Conservation (phyloP, 1,140 invertebrate species). For the Papilio polytes region DNA sequence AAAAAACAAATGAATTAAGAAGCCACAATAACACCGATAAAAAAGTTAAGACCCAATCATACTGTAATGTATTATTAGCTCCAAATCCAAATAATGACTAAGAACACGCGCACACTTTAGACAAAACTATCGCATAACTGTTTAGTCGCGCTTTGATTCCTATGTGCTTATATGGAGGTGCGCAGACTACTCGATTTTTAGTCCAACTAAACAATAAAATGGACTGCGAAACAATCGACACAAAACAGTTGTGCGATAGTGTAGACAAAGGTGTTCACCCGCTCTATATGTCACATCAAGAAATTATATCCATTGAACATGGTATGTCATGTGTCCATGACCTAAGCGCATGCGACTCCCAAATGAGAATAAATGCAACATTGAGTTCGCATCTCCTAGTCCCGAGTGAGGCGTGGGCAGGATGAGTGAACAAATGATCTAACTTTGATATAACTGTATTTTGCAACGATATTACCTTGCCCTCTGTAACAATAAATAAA, state of each 20-base stretch:
- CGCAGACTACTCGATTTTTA: too few relatives aligned
- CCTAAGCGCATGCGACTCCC: neutral
- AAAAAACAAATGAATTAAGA: neutral
- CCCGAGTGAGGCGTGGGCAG: slow-evolving; percentile 28
- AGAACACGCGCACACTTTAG: too few relatives aligned
- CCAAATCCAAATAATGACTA: neutral
- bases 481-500: too few relatives aligned
- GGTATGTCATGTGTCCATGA: slow-evolving; percentile 19
- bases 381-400: slow-evolving; percentile 25
- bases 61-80: neutral
- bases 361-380: slow-evolving; percentile 19
- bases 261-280: too few relatives aligned
- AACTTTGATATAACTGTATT: neutral
- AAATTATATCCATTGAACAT: neutral
- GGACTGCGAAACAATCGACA: too few relatives aligned
- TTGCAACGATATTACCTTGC: neutral
- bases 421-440: neutral
- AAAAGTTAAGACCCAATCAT: neutral
- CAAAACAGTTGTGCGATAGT: too few relatives aligned
- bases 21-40: neutral
- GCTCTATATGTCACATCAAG: neutral
- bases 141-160: too few relatives aligned
- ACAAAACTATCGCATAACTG: too few relatives aligned
- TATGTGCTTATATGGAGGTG: too few relatives aligned
- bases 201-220: too few relatives aligned